Evolutionary conservation across 2,797 vertebrate species (phyloP).

Genomic region (Chromis chromis): DNA sequence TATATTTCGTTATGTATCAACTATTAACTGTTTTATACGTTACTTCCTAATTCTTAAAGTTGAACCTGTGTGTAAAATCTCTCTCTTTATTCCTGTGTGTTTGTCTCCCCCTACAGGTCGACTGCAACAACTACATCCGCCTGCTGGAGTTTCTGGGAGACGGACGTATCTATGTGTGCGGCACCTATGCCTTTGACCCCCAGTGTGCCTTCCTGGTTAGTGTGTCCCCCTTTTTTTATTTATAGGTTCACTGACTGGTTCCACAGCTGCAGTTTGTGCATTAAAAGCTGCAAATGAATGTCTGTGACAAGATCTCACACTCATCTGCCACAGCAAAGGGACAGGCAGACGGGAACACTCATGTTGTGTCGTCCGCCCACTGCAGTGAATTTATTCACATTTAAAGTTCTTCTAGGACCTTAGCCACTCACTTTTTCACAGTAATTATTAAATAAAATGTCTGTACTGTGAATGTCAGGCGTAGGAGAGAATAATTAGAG

Average conservation of each 20-base stretch:
- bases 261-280: too few species aligned
- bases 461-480: background rate
- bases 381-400: too few species aligned
- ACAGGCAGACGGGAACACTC: too few species aligned
- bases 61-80: background rate
- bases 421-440: background rate
- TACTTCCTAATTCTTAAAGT: background rate
- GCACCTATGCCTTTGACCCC: conserved; percentile 92
- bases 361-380: too few species aligned
- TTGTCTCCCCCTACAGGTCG: conserved; percentile 83
- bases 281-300: too few species aligned
- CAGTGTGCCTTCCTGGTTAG: conserved; percentile 90
- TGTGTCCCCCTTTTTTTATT: background rate
- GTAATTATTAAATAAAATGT: background rate
- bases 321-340: background rate
- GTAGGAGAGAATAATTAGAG: conserved; percentile 1
- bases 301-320: background rate
- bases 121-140: conserved; percentile 91
- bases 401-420: background rate
- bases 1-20: background rate
- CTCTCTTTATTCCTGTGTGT: conserved; percentile 38
- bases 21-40: too few species aligned
- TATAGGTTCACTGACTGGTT: too few species aligned
- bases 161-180: conserved; percentile 88
- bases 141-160: conserved; percentile 87